Percentiles rank a stretch among this genome's conserved stretches.
phyloP scores from a whole-genome alignment of 2,888 invertebrate species.

The Dasypolia templi region DNA sequence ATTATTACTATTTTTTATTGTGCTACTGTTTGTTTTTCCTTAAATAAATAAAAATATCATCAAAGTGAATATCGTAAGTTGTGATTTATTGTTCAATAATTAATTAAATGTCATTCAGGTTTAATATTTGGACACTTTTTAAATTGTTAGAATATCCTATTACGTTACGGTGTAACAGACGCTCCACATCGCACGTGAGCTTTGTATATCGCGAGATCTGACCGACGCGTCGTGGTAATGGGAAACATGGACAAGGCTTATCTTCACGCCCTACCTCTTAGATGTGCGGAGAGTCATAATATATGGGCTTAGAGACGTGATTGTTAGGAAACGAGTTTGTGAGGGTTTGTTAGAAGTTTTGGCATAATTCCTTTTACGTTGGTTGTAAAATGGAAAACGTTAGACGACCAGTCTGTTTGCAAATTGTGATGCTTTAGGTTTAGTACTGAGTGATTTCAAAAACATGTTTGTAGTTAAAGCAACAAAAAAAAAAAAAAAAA shows the following conservation, averaged over 20 bases:
- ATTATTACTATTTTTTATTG: too few species aligned
- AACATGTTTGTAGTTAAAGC: too few species aligned
- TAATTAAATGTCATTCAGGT: too few species aligned
- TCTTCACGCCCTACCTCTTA: constrained; percentile 42
- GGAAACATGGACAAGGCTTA: constrained; percentile 53
- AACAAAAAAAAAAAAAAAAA: too few species aligned
- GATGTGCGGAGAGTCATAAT: constrained; percentile 23
- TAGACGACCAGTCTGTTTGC: too few species aligned
- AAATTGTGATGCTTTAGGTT: background rate
- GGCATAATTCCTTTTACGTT: constrained; percentile 8
- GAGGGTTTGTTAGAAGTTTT: constrained; percentile 22
- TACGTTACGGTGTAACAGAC: constrained; percentile 22
- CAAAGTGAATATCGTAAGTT: too few species aligned
- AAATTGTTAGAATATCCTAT: too few species aligned
- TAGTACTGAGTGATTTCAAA: too few species aligned
- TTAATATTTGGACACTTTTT: too few species aligned
- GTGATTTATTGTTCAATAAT: too few species aligned
- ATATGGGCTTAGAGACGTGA: constrained; percentile 20
- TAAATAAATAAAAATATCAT: too few species aligned
- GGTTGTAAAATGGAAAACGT: background rate
- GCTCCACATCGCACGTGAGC: constrained; percentile 1
- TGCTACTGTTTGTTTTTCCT: too few species aligned
- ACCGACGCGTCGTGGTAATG: constrained; percentile 60
- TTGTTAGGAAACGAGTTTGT: constrained; percentile 4
- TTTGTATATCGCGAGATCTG: constrained; percentile 54